Base-by-base conservation (phyloP, 2,888 invertebrate genomes). In the Eulithis prunata region DNA sequence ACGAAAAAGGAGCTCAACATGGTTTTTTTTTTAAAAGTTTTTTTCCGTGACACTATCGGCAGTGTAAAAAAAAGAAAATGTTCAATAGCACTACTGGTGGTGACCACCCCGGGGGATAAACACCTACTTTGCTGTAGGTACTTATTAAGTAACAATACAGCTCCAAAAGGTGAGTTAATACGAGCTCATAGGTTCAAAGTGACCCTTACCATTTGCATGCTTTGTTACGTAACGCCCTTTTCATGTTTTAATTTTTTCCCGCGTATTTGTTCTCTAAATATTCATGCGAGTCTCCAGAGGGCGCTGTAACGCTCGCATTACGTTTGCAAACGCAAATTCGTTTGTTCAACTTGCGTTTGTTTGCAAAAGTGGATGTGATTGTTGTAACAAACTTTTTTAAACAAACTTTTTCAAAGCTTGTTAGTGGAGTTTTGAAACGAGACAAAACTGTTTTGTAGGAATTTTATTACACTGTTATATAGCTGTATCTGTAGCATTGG, bases 171-270 rank as follows among this genome's bases (percentile, higher is more conserved):
- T 11, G 49, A 49, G 11, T 21, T 7, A 10, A 49, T 21, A 11
- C 49, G 10, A 49, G 3, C 3, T 0, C 21, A 21, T 49, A 8
- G 49, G 49, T 10, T 21, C 10, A 21, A 49, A 21, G 21, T 49
- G 49, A 49, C 49, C 47, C 14, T 14, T 36, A 57, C 11, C 13
- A 57, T 49, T 47, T 14, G 49, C 38, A 14, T 49, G 36, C 49
- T 11, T 49, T 28, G 47, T 59, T 52, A 28, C 54, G 36, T 55
- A 57, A 61, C 57, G 62, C 62, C 66, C 52, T 70, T 69, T 66
- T 61, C 62, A 55, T 69, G 72, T 67, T 66, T 43, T 46, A 46
- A 60, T 56, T 62, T 66, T 64, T 70, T 69, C 53, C 63, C 45
- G 36, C 56, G 46, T 62, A 63, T 62, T 60, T 51, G 61, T 58